Conservation (phyloP, 2,113 vertebrate species). For the Porphyrio hochstetteri region DNA sequence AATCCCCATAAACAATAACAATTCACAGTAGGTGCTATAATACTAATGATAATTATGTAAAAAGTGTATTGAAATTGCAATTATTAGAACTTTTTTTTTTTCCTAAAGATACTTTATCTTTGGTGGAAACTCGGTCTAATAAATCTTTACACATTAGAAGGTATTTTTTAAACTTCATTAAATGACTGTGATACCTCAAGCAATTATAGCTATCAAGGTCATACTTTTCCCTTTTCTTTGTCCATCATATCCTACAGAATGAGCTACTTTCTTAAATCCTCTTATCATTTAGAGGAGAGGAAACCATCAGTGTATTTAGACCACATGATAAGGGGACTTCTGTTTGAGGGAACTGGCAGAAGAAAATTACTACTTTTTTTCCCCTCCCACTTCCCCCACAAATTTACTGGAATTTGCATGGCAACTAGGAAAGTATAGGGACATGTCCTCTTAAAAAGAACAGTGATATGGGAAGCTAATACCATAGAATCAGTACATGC, state of each 20-base stretch:
- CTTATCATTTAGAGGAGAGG: background rate
- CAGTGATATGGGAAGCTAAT: background rate
- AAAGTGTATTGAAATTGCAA: background rate
- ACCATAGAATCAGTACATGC: background rate
- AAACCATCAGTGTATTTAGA: background rate
- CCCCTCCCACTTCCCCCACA: too few species aligned
- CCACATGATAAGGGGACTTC: background rate
- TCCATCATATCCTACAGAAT: background rate
- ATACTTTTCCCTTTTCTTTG: background rate
- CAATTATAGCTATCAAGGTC: background rate
- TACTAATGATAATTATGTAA: background rate
- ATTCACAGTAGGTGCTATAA: background rate
- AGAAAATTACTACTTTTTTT: background rate
- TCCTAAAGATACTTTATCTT: background rate
- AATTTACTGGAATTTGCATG: background rate
- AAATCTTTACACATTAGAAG: background rate
- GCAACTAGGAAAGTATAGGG: background rate
- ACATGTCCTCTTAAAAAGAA: background rate
- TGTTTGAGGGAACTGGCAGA: background rate
- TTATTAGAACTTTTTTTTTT: background rate
- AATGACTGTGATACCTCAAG: background rate
- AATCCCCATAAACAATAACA: background rate
- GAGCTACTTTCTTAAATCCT: background rate
- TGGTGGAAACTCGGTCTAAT: background rate
- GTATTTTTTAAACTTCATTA: background rate